These are phyloP conservation scores for Cacoxenus indagator DNA, from an alignment of 2,888 invertebrate genomes.

Conservation along the genomic window DNA sequence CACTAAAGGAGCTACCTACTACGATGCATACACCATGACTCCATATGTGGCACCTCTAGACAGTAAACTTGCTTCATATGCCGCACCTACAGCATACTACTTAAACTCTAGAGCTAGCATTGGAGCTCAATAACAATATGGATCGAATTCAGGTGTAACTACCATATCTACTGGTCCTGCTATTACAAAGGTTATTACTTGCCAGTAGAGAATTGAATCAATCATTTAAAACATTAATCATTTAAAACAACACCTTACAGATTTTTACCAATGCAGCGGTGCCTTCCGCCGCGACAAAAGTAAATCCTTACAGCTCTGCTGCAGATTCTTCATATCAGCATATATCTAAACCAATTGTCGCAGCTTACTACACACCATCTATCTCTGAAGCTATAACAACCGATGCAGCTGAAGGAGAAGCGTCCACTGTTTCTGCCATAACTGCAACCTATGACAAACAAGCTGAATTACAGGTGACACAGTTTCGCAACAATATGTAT, in stretches of 20 bases:
- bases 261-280: constrained; percentile 32
- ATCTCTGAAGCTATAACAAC: constrained; percentile 36
- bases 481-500: constrained; percentile 42
- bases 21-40: too few species aligned
- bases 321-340: constrained; percentile 52
- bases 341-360: constrained; percentile 51
- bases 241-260: constrained; percentile 47
- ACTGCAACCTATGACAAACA: constrained; percentile 36
- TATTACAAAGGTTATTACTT: constrained; percentile 9
- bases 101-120: constrained; percentile 43
- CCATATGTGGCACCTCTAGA: constrained; percentile 23
- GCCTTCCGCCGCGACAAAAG: constrained; percentile 36
- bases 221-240: neutral
- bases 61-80: constrained; percentile 42
- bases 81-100: constrained; percentile 41
- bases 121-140: constrained; percentile 49
- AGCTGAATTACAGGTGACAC: constrained; percentile 35
- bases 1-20: constrained; percentile 42
- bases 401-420: too few species aligned
- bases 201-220: too few species aligned
- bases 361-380: constrained; percentile 23
- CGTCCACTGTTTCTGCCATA: constrained; percentile 24
- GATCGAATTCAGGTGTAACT: constrained; percentile 43
- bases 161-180: constrained; percentile 28
- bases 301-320: constrained; percentile 40